A percentile compares a stretch with the other conserved stretches of the same genome.
phyloP scores from a whole-genome alignment of 2,113 vertebrate species.

The Pyrgilauda ruficollis region DNA sequence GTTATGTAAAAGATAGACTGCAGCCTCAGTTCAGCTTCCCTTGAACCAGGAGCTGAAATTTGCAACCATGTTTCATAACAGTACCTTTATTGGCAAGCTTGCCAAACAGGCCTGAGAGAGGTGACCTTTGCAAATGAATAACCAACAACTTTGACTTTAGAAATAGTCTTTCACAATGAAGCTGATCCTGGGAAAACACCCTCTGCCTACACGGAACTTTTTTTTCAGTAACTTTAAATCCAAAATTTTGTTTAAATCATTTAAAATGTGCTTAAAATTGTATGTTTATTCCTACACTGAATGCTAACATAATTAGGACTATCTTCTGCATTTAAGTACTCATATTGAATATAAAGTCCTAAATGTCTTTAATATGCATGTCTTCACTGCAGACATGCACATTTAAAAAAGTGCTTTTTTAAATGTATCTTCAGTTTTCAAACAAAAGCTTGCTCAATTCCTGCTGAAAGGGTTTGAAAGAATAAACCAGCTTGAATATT shows the following conservation, averaged over 20 bases:
- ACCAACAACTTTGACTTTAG: constrained; percentile 27
- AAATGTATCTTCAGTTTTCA: not conserved
- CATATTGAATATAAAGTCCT: not conserved
- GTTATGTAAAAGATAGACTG: not conserved
- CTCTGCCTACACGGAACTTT: not conserved
- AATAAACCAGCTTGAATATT: not conserved
- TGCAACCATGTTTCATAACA: not conserved
- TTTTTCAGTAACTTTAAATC: not conserved
- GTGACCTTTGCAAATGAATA: constrained; percentile 51
- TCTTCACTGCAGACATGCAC: not conserved
- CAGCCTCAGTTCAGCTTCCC: not conserved
- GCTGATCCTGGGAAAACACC: not conserved
- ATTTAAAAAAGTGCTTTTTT: not conserved
- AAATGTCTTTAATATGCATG: not conserved
- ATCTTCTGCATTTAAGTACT: not conserved
- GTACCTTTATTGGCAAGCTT: not conserved
- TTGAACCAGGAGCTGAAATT: not conserved
- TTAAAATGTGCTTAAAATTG: not conserved
- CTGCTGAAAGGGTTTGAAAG: not conserved
- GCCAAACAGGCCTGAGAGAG: not conserved
- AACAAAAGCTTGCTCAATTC: not conserved
- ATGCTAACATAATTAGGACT: not conserved
- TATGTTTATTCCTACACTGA: not conserved
- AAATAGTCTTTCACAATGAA: constrained; percentile 8
- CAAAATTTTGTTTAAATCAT: not conserved